phyloP scores from a whole-genome alignment of 2,888 invertebrate species.

The Eupithecia dodoneata region DNA sequence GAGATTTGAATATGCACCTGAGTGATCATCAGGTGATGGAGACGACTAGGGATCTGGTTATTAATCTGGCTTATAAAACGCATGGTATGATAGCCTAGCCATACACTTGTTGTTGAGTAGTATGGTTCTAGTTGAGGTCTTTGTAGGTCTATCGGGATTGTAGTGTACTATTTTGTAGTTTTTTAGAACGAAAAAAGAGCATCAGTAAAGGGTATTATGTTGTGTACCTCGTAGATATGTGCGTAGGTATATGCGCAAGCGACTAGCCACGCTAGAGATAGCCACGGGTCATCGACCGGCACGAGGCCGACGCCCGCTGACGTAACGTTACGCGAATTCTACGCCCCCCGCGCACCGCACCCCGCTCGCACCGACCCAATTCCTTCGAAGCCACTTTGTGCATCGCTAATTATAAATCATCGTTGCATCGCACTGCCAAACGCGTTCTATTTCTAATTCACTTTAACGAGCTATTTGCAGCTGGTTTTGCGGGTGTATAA shows the following conservation, averaged over 20 bases:
- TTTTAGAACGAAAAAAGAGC: neutral
- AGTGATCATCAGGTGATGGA: neutral
- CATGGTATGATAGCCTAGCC: neutral
- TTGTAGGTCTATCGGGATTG: neutral
- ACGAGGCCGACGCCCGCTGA: conserved; percentile 82
- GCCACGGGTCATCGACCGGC: conserved; percentile 79
- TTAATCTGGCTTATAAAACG: neutral
- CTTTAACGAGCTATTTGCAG: conserved; percentile 58
- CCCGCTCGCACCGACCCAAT: conserved; percentile 75
- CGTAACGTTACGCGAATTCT: conserved; percentile 84
- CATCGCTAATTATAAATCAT: conserved; percentile 80
- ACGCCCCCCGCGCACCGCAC: conserved; percentile 56
- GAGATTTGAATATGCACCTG: neutral
- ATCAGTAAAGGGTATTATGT: conserved; percentile 6
- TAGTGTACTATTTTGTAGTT: neutral
- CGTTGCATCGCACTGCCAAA: conserved; percentile 71
- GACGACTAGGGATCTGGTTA: neutral
- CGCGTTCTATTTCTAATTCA: conserved; percentile 73
- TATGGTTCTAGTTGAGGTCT: neutral
- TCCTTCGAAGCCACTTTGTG: conserved; percentile 81
- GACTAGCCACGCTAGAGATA: conserved; percentile 76
- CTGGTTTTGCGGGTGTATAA: conserved; percentile 41
- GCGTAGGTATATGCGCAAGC: conserved; percentile 67
- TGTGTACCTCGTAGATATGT: conserved; percentile 44
- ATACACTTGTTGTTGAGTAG: neutral